Base-by-base conservation (phyloP, 2,888 invertebrate genomes). In the Hipparchia sbordonii region DNA sequence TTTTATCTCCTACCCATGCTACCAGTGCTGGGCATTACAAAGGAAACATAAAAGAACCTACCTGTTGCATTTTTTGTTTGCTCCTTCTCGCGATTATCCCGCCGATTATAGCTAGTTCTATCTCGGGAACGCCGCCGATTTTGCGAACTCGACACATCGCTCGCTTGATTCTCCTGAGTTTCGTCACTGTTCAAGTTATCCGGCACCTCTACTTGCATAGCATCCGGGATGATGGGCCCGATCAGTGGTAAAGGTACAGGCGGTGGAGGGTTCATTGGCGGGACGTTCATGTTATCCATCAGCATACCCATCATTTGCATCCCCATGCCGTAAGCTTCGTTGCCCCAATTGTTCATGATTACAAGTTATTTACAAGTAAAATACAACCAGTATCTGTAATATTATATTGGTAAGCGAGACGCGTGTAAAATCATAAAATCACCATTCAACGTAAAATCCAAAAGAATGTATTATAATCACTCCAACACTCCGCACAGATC, bases 221-320 rank as follows among this genome's bases (percentile, higher is more conserved):
- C 13, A 52, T 65, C 51, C 1, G 65, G 65, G 7, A 65, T 52
- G 10, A 80, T 73, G 74, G 80, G 72, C 12, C 77, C 77, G 76
- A 80, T 76, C 0, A 77, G 75, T 9, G 78, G 77, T 33, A 77
- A 33, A 0, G 65, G 66, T 3, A 79, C 59, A 2, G 77, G 72
- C 68, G 66, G 46, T 8, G 69, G 67, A 10, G 72, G 52, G 10
- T 65, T 74, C 65, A 73, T 57, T 6, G 73, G 62, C 39, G 72
- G 68, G 3, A 33, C 52, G 12, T 33, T 52, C 51, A 65, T 52
- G 65, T 52, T 65, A 3, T 65, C 65, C 65, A 65, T 52, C 65
- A 65, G 33, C 52, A 65, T 52, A 13, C 65, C 65, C 65, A 65
- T 65, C 68, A 68, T 68, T 23, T 23, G 68, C 59, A 68, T 60